A percentile compares a stretch with the other conserved stretches of the same genome.
phyloP scores from a whole-genome alignment of 1,140 invertebrate species.

The Drosophila pseudoobscura region DNA sequence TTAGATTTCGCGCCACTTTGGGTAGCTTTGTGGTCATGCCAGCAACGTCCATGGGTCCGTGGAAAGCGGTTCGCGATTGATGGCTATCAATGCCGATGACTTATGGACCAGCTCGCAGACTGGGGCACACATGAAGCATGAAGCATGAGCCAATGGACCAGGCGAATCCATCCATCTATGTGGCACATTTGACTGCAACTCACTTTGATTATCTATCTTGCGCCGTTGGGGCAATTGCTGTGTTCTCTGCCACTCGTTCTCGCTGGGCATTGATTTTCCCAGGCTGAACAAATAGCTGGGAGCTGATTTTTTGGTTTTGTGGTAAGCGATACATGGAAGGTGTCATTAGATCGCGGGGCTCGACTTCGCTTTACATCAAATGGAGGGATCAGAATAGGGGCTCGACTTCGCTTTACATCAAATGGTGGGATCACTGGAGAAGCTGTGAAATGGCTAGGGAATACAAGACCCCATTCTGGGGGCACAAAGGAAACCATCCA shows the following conservation, averaged over 20 bases:
- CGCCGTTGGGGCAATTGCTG: not conserved
- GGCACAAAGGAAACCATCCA: conserved; percentile 19
- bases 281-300: conserved; percentile 61
- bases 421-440: not conserved
- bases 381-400: conserved; percentile 18
- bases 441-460: too few relatives aligned
- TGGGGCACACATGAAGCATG: conserved; percentile 14
- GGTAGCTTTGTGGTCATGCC: conserved; percentile 46
- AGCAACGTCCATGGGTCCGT: conserved; percentile 13
- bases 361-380: conserved; percentile 17
- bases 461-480: conserved; percentile 7
- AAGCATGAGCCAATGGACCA: conserved; percentile 8
- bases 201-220: conserved; percentile 42
- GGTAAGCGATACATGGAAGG: conserved; percentile 33
- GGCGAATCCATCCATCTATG: conserved; percentile 70
- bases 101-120: conserved; percentile 56
- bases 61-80: conserved; percentile 73
- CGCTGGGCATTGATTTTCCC: conserved; percentile 70
- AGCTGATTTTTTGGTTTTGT: conserved; percentile 31
- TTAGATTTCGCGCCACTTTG: conserved; percentile 68
- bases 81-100: conserved; percentile 81
- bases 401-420: not conserved
- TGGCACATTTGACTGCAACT: conserved; percentile 62
- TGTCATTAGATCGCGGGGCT: conserved; percentile 36
- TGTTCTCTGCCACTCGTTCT: conserved; percentile 41